These are phyloP conservation scores for Cerceris ruficornis DNA, from an alignment of 2,888 invertebrate species.

Conservation along the genomic window DNA sequence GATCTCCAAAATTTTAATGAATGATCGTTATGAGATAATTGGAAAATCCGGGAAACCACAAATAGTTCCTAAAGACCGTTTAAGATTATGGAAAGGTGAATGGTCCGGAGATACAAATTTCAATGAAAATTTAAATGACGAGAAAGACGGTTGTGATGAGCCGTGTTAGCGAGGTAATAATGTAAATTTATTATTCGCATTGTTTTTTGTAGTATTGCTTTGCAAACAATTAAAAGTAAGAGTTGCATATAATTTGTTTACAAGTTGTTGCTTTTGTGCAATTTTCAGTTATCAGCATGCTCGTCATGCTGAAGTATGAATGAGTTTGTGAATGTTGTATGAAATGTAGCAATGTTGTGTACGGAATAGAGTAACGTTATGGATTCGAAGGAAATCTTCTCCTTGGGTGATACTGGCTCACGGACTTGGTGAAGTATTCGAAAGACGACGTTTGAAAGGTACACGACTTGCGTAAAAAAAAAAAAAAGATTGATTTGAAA, in stretches of 20 bases:
- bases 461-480: too few relatives aligned
- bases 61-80: slow-evolving; percentile 3
- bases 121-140: background rate
- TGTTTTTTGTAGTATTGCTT: background rate
- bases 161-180: slow-evolving; percentile 10
- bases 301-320: too few relatives aligned
- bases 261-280: background rate
- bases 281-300: background rate
- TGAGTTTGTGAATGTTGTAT: too few relatives aligned
- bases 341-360: too few relatives aligned
- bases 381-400: too few relatives aligned
- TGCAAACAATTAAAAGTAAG: background rate
- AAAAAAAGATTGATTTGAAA: too few relatives aligned
- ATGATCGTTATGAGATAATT: slow-evolving; percentile 5
- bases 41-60: slow-evolving; percentile 7
- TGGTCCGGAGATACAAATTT: slow-evolving; percentile 1
- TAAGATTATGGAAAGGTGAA: slow-evolving; percentile 4
- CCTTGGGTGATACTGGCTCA: too few relatives aligned
- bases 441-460: too few relatives aligned
- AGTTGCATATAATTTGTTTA: background rate
- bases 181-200: background rate
- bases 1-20: background rate
- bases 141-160: background rate
- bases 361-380: too few relatives aligned
- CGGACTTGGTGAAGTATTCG: too few relatives aligned